Conservation (phyloP, 2,888 invertebrate genomes). For the Amitus sp. region DNA sequence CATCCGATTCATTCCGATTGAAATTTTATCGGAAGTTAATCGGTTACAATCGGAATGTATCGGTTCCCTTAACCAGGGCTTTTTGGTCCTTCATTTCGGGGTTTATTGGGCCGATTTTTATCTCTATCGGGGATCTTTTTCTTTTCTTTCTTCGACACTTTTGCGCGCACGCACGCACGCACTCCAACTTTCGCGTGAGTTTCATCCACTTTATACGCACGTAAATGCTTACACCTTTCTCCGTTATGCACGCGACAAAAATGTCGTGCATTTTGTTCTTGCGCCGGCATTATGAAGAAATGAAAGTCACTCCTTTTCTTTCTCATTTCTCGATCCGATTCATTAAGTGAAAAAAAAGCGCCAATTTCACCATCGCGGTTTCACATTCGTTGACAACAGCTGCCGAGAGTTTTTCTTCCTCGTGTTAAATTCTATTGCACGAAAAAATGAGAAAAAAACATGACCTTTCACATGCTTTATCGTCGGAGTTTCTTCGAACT, state of each 20-base stretch:
- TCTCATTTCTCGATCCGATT: slow-evolving; percentile 1
- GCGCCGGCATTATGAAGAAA: slow-evolving; percentile 7
- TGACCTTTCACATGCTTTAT: too few relatives aligned
- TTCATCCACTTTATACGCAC: slow-evolving; percentile 9
- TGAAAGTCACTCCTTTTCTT: slow-evolving; percentile 6
- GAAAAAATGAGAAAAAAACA: too few relatives aligned
- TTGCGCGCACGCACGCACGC: not conserved
- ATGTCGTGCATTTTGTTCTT: slow-evolving; percentile 9
- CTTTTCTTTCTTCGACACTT: slow-evolving; percentile 8
- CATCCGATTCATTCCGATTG: too few relatives aligned
- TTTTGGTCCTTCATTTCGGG: too few relatives aligned
- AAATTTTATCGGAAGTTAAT: too few relatives aligned
- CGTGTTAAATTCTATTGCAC: too few relatives aligned
- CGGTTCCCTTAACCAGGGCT: too few relatives aligned
- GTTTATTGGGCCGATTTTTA: not conserved
- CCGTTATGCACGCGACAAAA: slow-evolving; percentile 13
- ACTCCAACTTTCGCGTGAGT: slow-evolving; percentile 11
- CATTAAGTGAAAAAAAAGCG: slow-evolving; percentile 1
- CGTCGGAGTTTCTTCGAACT: too few relatives aligned
- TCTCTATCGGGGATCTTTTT: not conserved
- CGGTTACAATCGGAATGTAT: too few relatives aligned
- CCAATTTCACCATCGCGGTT: not conserved
- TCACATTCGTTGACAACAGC: not conserved
- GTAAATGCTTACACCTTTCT: slow-evolving; percentile 9
- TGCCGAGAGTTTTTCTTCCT: not conserved